Base-by-base conservation (phyloP, 2,888 invertebrate species). In the Coleophora deauratella region DNA sequence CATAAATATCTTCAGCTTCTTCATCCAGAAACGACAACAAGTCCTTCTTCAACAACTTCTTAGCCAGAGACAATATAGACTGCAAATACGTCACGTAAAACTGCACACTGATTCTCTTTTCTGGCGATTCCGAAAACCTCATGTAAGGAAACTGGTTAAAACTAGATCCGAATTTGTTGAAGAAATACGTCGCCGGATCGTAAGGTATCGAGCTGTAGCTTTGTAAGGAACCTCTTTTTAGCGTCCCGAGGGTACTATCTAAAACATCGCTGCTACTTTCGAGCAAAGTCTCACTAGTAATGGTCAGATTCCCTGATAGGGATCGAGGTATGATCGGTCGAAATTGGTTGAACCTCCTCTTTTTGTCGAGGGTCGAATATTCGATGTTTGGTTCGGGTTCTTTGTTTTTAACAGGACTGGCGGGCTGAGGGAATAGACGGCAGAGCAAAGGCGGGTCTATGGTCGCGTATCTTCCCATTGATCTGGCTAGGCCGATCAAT, bases 241-340 rank as follows among this genome's bases (percentile, higher is more conserved):
- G 57, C 1, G 78, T 75, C 0, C 76, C 74, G 0, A 61, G 60
- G 2, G 55, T 50, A 44, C 72, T 70, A 37, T 84, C 81, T 1
- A 75, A 41, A 0, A 71, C 64, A 27, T 85, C 85, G 1, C 36
- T 68, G 0, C 81, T 82, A 50, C 78, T 80, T 28, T 77, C 79
- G 2, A 73, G 37, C 10, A 86, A 65, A 56, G 78, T 77, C 38
- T 88, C 87, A 35, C 87, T 80, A 41, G 90, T 88, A n/a, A 91
- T 88, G 53, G 92, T 91, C 32, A 94, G 74, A 69, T 93, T 94
- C 4, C 93, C 92, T 0, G 97, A 97, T 57, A 98, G 86, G 13
- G 97, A 97, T 28, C 96, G 89, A 0, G 97, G 97, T 64, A 98
- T 95, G 35, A 98, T 97, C 0, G 95, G 93, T 37, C 97, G 88